Percentiles rank a stretch among this genome's conserved stretches.
These are phyloP conservation scores for Apotomis capreana DNA, from an alignment of 2,888 invertebrate species.

Conservation along the genomic window DNA sequence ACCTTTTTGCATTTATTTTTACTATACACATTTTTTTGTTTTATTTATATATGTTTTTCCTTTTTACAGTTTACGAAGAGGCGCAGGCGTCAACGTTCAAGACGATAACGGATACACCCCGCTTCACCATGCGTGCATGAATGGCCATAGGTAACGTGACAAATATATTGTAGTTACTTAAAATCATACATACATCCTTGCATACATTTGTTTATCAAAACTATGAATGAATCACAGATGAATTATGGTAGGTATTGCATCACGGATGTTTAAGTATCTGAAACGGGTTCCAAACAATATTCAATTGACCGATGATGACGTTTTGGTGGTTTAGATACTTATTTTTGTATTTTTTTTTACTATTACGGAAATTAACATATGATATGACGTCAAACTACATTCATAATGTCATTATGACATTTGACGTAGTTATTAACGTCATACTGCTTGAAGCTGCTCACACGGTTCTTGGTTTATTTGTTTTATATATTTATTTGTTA, in stretches of 20 bases:
- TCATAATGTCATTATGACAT: no score
- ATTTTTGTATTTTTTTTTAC: neutral
- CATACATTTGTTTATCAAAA: neutral
- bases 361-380: no score
- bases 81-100: conserved; percentile 96
- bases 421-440: no score
- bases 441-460: no score
- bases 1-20: conserved; percentile 38
- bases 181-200: neutral
- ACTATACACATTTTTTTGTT: conserved; percentile 26
- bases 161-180: neutral
- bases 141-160: conserved; percentile 92
- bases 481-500: no score
- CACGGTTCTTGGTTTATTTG: no score
- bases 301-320: no score
- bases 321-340: no score
- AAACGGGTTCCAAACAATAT: no score
- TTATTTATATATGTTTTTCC: conserved; percentile 45
- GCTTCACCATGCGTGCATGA: conserved; percentile 96
- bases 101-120: conserved; percentile 97
- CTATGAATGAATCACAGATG: neutral
- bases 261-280: neutral
- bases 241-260: no score
- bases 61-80: conserved; percentile 90
- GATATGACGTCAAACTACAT: no score